Conservation (phyloP, 2,888 invertebrate species). For the Nebria brevicollis region DNA sequence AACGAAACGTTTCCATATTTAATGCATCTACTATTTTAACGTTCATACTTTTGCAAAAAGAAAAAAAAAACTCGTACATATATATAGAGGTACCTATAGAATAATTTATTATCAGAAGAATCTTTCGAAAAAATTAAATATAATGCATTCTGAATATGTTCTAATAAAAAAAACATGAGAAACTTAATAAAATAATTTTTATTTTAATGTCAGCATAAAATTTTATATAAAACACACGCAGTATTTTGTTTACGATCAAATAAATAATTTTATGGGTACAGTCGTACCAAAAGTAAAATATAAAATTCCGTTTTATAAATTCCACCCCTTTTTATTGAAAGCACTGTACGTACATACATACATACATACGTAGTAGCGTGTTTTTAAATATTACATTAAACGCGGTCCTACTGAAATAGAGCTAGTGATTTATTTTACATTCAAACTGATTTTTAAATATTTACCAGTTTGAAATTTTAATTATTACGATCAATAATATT, state of each 20-base stretch:
- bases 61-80: background rate
- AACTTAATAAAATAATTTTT: constrained; percentile 39
- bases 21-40: too few species aligned
- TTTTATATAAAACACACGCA: constrained; percentile 28
- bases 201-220: constrained; percentile 30
- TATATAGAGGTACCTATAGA: background rate
- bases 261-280: constrained; percentile 37
- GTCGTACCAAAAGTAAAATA: background rate
- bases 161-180: constrained; percentile 21
- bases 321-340: constrained; percentile 29
- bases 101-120: background rate
- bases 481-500: constrained; percentile 32
- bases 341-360: background rate
- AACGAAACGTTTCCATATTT: too few species aligned
- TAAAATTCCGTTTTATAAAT: constrained; percentile 9
- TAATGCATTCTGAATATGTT: background rate
- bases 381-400: constrained; percentile 41
- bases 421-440: constrained; percentile 40
- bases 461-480: constrained; percentile 35
- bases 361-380: background rate
- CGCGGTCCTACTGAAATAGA: constrained; percentile 20
- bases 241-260: constrained; percentile 38
- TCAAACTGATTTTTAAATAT: constrained; percentile 36
- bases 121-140: background rate
- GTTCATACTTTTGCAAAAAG: too few species aligned